These are phyloP conservation scores for Rhynchopsitta pachyrhyncha DNA, from an alignment of 2,113 vertebrate species.

Conservation along the genomic window DNA sequence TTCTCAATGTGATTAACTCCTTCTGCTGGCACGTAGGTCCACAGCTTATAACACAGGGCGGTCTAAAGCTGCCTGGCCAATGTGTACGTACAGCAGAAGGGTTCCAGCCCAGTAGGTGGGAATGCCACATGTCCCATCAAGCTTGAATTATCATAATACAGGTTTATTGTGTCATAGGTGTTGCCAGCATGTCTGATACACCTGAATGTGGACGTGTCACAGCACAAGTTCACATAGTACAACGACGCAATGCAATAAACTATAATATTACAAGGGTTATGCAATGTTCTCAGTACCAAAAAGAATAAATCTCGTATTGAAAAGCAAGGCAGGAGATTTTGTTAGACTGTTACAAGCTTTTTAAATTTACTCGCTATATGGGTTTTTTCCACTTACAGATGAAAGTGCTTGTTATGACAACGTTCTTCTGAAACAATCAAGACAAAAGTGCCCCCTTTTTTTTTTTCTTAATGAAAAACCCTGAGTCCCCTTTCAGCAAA, in stretches of 20 bases:
- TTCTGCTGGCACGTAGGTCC: background rate
- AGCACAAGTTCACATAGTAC: conserved; percentile 30
- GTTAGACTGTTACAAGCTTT: background rate
- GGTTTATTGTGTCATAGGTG: conserved; percentile 52
- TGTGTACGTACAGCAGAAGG: accelerated
- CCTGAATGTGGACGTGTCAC: conserved; percentile 51
- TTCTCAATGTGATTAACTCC: background rate
- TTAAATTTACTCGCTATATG: background rate
- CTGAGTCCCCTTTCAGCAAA: conserved; percentile 16
- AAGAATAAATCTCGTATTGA: background rate
- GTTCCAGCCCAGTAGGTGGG: background rate
- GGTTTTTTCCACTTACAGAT: background rate
- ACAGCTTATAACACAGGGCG: accelerated
- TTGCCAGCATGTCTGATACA: conserved; percentile 53
- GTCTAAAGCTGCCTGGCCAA: background rate
- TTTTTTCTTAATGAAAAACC: background rate
- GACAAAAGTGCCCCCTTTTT: background rate
- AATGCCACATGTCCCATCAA: conserved; percentile 12
- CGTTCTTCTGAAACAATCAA: background rate
- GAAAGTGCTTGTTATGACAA: background rate
- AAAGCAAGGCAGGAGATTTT: background rate
- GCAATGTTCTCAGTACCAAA: conserved; percentile 25
- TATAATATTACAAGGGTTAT: conserved; percentile 20
- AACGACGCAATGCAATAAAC: conserved; percentile 3
- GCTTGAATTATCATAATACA: conserved; percentile 27